Conservation (phyloP, 2,888 invertebrate genomes). For the Laothoe populi region DNA sequence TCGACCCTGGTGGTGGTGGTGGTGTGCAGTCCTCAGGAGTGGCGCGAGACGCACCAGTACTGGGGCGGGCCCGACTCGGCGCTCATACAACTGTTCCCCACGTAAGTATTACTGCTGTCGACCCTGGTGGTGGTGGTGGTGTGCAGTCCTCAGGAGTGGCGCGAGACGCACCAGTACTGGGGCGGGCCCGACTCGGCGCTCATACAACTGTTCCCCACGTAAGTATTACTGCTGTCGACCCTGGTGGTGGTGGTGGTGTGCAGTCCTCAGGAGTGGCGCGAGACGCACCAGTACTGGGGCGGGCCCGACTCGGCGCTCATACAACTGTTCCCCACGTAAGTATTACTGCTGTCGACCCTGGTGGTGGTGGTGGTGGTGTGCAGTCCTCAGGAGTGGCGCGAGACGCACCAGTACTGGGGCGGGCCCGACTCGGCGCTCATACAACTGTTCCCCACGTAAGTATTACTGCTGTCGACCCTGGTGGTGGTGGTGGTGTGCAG, state of each 20-base stretch:
- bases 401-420: slow-evolving; percentile 94
- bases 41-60: slow-evolving; percentile 94
- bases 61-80: slow-evolving; percentile 93
- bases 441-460: too few species aligned
- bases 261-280: slow-evolving; percentile 92
- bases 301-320: slow-evolving; percentile 90
- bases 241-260: slow-evolving; percentile 77
- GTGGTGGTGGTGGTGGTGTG: slow-evolving; percentile 77
- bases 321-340: too few species aligned
- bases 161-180: slow-evolving; percentile 93
- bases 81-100: slow-evolving; percentile 90
- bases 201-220: slow-evolving; percentile 89
- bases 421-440: slow-evolving; percentile 90
- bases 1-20: slow-evolving; percentile 86
- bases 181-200: slow-evolving; percentile 92
- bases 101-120: too few species aligned
- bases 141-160: slow-evolving; percentile 90
- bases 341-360: too few species aligned
- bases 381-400: slow-evolving; percentile 92
- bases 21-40: slow-evolving; percentile 87
- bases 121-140: slow-evolving; percentile 83
- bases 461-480: too few species aligned
- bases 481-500: slow-evolving; percentile 77
- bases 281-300: slow-evolving; percentile 94
- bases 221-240: too few species aligned